Evolutionary conservation across 1,140 invertebrate genomes (phyloP).

Genomic region (Zelostemma sp.): DNA sequence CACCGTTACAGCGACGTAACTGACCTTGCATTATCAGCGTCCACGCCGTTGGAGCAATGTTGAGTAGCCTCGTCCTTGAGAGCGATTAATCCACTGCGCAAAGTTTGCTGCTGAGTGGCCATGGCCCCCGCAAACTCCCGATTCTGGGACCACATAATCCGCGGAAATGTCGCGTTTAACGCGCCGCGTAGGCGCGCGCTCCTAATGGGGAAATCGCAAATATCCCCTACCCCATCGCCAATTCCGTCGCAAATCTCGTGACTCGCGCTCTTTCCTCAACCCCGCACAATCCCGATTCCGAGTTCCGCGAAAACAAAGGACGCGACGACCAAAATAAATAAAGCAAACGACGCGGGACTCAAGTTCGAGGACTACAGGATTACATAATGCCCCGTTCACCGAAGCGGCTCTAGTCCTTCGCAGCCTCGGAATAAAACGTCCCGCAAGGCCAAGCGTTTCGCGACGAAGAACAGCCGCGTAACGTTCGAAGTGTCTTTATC

Average conservation of each 20-base stretch:
- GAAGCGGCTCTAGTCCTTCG: too few species aligned
- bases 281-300: too few species aligned
- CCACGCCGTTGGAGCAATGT: constrained; percentile 34
- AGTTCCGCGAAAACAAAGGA: too few species aligned
- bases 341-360: not conserved
- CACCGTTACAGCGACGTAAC: constrained; percentile 45
- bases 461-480: too few species aligned
- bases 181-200: not conserved
- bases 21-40: constrained; percentile 49
- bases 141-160: constrained; percentile 55
- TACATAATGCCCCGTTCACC: too few species aligned
- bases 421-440: too few species aligned
- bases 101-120: constrained; percentile 27
- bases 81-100: constrained; percentile 32
- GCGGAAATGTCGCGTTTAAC: not conserved
- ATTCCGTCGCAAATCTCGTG: not conserved
- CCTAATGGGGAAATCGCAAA: not conserved
- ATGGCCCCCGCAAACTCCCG: constrained; percentile 33
- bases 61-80: constrained; percentile 44
- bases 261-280: too few species aligned
- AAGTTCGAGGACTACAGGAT: too few species aligned
- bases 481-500: too few species aligned
- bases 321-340: too few species aligned
- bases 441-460: too few species aligned
- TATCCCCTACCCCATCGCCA: not conserved